Conservation (phyloP, 2,797 vertebrate species). For the Euthynnus affinis region DNA sequence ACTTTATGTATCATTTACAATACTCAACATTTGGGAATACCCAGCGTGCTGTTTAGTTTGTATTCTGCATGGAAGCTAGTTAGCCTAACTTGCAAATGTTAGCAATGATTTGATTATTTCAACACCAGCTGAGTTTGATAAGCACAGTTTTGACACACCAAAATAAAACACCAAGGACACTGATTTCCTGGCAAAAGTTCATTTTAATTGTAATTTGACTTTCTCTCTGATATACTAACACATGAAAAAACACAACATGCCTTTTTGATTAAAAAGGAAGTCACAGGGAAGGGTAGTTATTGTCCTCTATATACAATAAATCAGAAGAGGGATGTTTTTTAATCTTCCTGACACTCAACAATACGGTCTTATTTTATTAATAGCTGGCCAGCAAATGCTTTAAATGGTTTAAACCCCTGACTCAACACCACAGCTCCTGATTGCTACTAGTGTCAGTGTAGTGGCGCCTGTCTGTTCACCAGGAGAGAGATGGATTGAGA, state of each 20-base stretch:
- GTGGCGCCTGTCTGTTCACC: slow-evolving; percentile 53
- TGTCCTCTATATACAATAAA: slow-evolving; percentile 44
- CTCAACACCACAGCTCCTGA: slow-evolving; percentile 19
- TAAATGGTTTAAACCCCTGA: slow-evolving; percentile 21
- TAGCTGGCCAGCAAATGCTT: slow-evolving; percentile 42
- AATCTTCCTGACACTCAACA: slow-evolving; percentile 40
- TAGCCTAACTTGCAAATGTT: too few relatives aligned
- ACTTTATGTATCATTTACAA: background rate
- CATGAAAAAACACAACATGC: background rate
- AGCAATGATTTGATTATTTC: background rate
- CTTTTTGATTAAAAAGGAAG: slow-evolving; percentile 43
- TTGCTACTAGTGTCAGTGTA: slow-evolving; percentile 41
- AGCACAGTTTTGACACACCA: background rate
- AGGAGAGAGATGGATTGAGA: slow-evolving; percentile 67
- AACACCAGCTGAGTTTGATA: background rate
- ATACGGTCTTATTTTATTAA: slow-evolving; percentile 51
- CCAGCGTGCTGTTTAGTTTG: too few relatives aligned
- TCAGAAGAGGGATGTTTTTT: slow-evolving; percentile 53
- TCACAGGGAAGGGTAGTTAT: slow-evolving; percentile 12
- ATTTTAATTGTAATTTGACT: background rate
- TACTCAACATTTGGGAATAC: background rate
- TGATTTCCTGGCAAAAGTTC: background rate
- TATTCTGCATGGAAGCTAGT: background rate
- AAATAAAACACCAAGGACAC: background rate
- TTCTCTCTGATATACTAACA: slow-evolving; percentile 3